Conservation (phyloP, 1,140 invertebrate species). For the Leptoteleia sp. region DNA sequence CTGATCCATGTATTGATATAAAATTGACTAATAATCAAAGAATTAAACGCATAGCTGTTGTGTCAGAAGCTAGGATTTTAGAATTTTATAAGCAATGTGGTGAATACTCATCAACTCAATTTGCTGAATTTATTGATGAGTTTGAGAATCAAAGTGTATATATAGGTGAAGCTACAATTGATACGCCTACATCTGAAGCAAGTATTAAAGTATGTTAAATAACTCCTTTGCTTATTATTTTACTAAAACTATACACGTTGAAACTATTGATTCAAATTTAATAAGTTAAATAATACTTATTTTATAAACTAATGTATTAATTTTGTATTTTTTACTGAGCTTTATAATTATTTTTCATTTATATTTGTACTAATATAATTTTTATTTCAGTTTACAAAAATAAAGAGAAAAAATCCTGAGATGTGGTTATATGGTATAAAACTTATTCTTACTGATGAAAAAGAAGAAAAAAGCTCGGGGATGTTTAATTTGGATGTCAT, state of each 20-base stretch:
- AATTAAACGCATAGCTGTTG: constrained; percentile 74
- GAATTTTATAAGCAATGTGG: constrained; percentile 80
- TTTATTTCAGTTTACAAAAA: constrained; percentile 76
- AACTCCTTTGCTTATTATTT: too few species aligned
- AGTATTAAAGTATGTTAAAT: constrained; percentile 78
- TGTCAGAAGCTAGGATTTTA: constrained; percentile 77
- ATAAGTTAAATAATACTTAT: too few species aligned
- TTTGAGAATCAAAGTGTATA: constrained; percentile 76
- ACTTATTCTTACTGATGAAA: constrained; percentile 71
- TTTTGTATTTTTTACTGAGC: too few species aligned
- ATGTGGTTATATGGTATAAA: constrained; percentile 80
- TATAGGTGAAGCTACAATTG: constrained; percentile 71
- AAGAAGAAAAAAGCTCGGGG: constrained; percentile 46
- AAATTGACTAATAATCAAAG: constrained; percentile 72
- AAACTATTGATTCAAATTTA: too few species aligned
- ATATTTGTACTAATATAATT: constrained; percentile 2
- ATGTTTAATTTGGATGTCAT: constrained; percentile 72
- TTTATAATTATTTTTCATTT: too few species aligned
- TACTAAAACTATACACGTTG: too few species aligned
- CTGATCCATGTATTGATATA: constrained; percentile 75
- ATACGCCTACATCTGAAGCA: constrained; percentile 74
- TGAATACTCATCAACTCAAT: constrained; percentile 77
- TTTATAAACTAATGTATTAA: too few species aligned
- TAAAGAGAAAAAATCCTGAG: constrained; percentile 72
- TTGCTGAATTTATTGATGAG: constrained; percentile 78